Evolutionary conservation across 2,797 vertebrate species (phyloP).

Genomic region (Sebastes trivittatus): DNA sequence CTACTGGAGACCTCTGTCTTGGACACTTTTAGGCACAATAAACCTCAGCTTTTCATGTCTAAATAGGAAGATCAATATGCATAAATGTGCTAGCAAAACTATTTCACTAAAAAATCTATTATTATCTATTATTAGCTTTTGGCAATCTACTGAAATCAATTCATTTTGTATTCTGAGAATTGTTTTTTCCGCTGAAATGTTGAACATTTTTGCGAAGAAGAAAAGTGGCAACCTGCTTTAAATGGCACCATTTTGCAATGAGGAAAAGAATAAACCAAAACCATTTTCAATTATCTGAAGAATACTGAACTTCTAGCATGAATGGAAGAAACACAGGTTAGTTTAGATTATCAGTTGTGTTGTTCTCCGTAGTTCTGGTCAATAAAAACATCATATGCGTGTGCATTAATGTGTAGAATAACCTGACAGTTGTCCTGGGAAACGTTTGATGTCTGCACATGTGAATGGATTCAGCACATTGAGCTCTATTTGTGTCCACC

Average conservation of each 20-base stretch:
- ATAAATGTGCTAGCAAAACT: not conserved
- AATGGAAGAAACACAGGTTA: not conserved
- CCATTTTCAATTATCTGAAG: not conserved
- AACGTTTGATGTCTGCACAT: slow-evolving; percentile 15
- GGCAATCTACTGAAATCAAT: not conserved
- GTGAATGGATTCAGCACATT: not conserved
- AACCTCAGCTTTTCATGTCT: not conserved
- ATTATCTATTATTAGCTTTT: not conserved
- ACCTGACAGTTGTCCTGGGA: not conserved
- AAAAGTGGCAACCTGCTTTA: not conserved
- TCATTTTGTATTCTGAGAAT: not conserved
- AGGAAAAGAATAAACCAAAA: not conserved
- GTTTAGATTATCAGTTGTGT: not conserved
- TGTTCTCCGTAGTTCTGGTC: not conserved
- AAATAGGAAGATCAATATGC: not conserved
- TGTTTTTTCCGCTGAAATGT: not conserved
- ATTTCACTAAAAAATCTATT: not conserved
- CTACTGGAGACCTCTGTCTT: too few species aligned
- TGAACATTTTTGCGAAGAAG: not conserved
- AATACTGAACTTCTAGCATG: not conserved
- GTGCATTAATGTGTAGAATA: not conserved
- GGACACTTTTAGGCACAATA: not conserved
- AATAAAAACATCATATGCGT: not conserved
- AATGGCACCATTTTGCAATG: not conserved
- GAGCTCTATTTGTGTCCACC: slow-evolving; percentile 17